phyloP scores from a whole-genome alignment of 2,797 vertebrate species.

The Xiphophorus birchmanni region DNA sequence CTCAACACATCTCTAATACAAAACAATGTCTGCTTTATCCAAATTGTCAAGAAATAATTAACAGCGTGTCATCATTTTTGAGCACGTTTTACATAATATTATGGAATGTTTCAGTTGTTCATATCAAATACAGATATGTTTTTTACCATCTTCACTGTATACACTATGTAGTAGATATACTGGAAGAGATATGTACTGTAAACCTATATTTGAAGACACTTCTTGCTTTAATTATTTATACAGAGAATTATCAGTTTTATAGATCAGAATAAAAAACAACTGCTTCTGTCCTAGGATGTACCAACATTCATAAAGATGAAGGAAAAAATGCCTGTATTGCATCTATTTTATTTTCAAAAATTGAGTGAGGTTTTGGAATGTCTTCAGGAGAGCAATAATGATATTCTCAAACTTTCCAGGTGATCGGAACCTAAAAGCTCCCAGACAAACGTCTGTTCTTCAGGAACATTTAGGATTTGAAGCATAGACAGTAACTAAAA shows the following conservation, averaged over 20 bases:
- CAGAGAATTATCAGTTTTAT: background rate
- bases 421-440: slow-evolving; percentile 33
- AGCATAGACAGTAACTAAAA: slow-evolving; percentile 25
- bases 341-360: slow-evolving; percentile 12
- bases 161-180: background rate
- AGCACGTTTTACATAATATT: background rate
- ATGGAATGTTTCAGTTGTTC: background rate
- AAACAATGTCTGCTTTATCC: background rate
- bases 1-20: background rate
- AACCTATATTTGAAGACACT: background rate
- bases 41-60: background rate
- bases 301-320: background rate
- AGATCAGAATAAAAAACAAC: background rate
- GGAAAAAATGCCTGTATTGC: slow-evolving; percentile 44
- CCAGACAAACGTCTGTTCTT: slow-evolving; percentile 29
- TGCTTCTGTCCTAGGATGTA: background rate
- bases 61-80: background rate
- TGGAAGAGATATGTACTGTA: background rate
- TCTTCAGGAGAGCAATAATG: slow-evolving; percentile 15
- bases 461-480: slow-evolving; percentile 24
- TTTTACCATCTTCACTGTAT: background rate
- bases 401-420: background rate
- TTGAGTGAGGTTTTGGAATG: slow-evolving; percentile 31
- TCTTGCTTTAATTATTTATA: background rate
- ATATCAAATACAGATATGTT: background rate